Evolutionary conservation across 2,113 vertebrate genomes (phyloP), one percentile per base, ranked within the genome.

Genomic region (Dromaius novaehollandiae): DNA sequence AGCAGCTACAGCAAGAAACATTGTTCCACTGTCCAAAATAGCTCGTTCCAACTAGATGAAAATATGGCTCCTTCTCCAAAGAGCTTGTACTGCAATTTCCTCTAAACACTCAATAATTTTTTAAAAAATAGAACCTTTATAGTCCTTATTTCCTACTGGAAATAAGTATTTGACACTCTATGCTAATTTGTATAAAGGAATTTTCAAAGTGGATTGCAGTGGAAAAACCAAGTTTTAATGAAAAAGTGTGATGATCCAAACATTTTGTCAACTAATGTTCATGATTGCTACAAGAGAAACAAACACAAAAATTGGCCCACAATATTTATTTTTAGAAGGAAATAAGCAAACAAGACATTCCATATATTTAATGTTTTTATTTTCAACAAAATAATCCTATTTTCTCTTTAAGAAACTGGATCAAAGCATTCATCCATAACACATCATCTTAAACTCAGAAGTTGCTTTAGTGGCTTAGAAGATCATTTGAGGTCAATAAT

Each of bases 371-470:
- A 42, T 74, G 38, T 28, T 73, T 96, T 97, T 96, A 96, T 95
- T 96, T 63, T 93, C 65, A 93, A 76, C 36, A 93, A 89, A 96
- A 91, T 51, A 81, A 4, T 64, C 88, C 32, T 86, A 46, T 56
- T 88, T 93, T 86, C 56, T 51, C 70, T 78, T 89, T n/a, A 93
- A 75, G 77, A 16, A 93, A 85, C 40, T 71, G 44, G 42, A 93
- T 96, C 65, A 93, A 93, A 93, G 78, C 22, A 81, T 76, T 88
- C 8, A 86, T 88, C 92, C 34, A 88, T 66, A 64, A 88, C 65
- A 86, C 25, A 83, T 85, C 84, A 84, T 48, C 75, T 91, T 55
- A 55, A 93, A 96, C 28, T 58, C 30, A 30, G 48, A 82, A 93
- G 28, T 53, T 85, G 26, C 36, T 94, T 85, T 70, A 61, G 14